Conservation (phyloP, 2,797 vertebrate genomes). For the Coregonus sp. region DNA sequence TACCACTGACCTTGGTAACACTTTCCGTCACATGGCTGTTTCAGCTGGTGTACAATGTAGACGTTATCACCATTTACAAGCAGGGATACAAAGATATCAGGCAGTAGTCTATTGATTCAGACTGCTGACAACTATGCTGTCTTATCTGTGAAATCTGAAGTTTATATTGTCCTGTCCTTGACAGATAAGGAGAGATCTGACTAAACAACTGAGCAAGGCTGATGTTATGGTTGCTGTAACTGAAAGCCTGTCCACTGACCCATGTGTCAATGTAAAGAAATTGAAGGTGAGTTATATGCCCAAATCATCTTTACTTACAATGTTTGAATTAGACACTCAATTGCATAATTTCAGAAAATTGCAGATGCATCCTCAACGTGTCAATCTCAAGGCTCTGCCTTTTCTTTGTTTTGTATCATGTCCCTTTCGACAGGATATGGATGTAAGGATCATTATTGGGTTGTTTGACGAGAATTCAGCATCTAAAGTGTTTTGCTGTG, state of each 20-base stretch:
- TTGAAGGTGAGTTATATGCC: constrained; percentile 79
- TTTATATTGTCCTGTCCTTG: not conserved
- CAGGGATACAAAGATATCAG: not conserved
- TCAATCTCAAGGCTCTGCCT: not conserved
- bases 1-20: constrained; percentile 44
- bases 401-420: not conserved
- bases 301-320: not conserved
- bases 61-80: not conserved
- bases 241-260: constrained; percentile 81
- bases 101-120: not conserved
- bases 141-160: not conserved
- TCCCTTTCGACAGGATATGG: constrained; percentile 77
- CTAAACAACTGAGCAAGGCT: constrained; percentile 78
- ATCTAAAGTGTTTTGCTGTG: constrained; percentile 90
- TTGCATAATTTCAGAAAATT: not conserved
- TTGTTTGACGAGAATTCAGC: constrained; percentile 84
- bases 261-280: constrained; percentile 81
- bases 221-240: constrained; percentile 80
- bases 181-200: constrained; percentile 88
- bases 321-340: not conserved
- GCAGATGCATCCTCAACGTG: not conserved
- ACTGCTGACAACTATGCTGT: not conserved
- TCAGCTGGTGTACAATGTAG: not conserved
- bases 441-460: constrained; percentile 85
- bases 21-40: not conserved